Percentiles rank a stretch among this genome's conserved stretches.
Conservation (phyloP, 2,888 invertebrate genomes). For the Cistogaster globosa region DNA sequence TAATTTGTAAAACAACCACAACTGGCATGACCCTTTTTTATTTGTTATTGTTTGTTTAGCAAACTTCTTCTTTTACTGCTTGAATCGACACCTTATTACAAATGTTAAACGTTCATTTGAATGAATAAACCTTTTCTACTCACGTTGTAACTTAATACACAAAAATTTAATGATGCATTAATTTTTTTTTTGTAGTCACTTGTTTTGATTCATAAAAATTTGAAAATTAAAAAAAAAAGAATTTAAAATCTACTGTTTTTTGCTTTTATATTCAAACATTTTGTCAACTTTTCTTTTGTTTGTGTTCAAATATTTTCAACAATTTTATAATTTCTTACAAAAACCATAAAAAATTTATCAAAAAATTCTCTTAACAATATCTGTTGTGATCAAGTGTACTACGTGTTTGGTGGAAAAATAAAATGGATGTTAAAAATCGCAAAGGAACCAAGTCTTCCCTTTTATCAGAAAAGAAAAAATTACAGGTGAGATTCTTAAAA, state of each 20-base stretch:
- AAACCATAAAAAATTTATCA: constrained; percentile 15
- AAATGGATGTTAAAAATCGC: constrained; percentile 58
- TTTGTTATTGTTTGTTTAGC: not conserved
- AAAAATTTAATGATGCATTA: not conserved
- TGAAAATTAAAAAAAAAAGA: not conserved
- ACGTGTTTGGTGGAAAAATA: constrained; percentile 9
- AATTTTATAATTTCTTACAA: constrained; percentile 26
- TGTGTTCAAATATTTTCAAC: constrained; percentile 37
- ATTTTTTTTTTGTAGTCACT: constrained; percentile 50
- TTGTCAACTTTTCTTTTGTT: constrained; percentile 18
- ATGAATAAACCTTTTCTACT: too few relatives aligned
- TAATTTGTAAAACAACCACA: constrained; percentile 26
- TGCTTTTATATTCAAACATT: constrained; percentile 48
- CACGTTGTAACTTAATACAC: not conserved
- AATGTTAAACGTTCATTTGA: too few relatives aligned
- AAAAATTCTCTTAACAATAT: constrained; percentile 13
- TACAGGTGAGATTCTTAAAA: constrained; percentile 42
- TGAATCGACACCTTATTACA: too few relatives aligned
- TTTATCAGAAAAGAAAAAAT: constrained; percentile 38
- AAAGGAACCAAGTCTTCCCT: constrained; percentile 25
- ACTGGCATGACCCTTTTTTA: constrained; percentile 1
- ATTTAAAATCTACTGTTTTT: constrained; percentile 40
- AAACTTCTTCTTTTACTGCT: not conserved
- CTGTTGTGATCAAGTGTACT: constrained; percentile 9
- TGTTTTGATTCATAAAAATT: constrained; percentile 59